Base-by-base conservation (phyloP, 2,888 invertebrate genomes). In the Sphecodes monilicornis region DNA sequence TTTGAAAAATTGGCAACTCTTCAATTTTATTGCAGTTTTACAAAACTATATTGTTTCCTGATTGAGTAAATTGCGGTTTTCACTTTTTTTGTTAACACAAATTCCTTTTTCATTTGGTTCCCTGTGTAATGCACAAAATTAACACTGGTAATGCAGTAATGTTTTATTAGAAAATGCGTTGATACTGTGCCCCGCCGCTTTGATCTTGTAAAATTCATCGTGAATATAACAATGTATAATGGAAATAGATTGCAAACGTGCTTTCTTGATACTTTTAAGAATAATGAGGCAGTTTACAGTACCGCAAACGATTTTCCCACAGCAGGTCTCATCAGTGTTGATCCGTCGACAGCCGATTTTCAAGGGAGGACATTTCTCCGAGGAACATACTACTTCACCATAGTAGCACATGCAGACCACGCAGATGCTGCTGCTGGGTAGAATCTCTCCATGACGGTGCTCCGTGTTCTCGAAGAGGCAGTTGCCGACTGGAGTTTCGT, bases 381-480 rank as follows among this genome's bases (percentile, higher is more conserved):
- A 95, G 82, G 96, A 96, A 86, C 96, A 96, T 0, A 96, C 95
- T 46, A 96, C 95, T 88, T 96, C 95, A 6, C 96, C 96, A 88
- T 96, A 96, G 90, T 96, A 96, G 89, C 96, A 96, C 68, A 96
- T 95, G 90, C 96, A 96, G 41, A 95, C 94, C 50, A 95, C 94
- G 91, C 96, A 96, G 5, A 95, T 95, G 81, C 95, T 95, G 46
- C 95, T 94, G 66, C 96, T 95, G 0, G 95, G 94, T 41, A 96
- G 93, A 69, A 96, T 92, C 90, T 96, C 96, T 0, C 96, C 96
- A 89, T 96, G 96, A 16, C 92, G 93, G 78, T 96, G 95, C 84
- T 96, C 95, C 69, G 92, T 92, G 22, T 95, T 95, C 77, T 95
- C 93, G 77, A 92, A 92, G 32, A 91, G 85, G 80, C 94, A 94